Base-by-base conservation (phyloP, 2,888 invertebrate genomes). In the Idaea straminata region DNA sequence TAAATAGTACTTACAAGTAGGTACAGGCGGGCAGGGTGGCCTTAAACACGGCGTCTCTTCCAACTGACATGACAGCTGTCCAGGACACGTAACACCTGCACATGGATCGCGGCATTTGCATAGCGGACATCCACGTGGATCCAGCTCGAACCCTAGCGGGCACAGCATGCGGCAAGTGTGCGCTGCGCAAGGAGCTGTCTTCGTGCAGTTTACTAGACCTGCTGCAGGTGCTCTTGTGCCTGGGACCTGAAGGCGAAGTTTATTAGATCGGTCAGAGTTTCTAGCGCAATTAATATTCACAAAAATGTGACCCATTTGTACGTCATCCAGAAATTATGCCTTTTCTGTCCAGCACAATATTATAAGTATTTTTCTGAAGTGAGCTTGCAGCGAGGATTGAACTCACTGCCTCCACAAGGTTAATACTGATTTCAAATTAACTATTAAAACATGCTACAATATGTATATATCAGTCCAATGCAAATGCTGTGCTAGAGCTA, bases 131-230 rank as follows among this genome's bases (percentile, higher is more conserved):
- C 97, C 97, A 3, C 93, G 94, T 15, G 89, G 75, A 59, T 93
- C 90, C 77, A 96, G 94, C 72, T 96, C 95, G 83, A 97, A 97
- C 57, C 97, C 97, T 66, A 96, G 94, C 0, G 97, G 96, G 76
- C 97, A 97, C 71, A 97, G 94, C 97, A 97, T 97, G 59, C 97
- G 94, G 79, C 97, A 97, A 0, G 96, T 96, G 75, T 96, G 96
- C 0, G 96, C 96, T 0, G 96, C 95, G 79, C 97, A 97, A 1
- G 95, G 93, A 38, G 94, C 94, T 61, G 93, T 93, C 81, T 95
- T 93, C 10, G 95, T 94, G 83, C 96, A 96, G 86, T 96, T 96
- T 35, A 96, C 95, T 16, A 94, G 86, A 0, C 93, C 92, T 47
- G 94, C 95, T 0, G 95, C 94, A 15, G 94, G 93, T 0, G 95